Conservation (phyloP, 2,888 invertebrate genomes). For the Bellardia pandia region DNA sequence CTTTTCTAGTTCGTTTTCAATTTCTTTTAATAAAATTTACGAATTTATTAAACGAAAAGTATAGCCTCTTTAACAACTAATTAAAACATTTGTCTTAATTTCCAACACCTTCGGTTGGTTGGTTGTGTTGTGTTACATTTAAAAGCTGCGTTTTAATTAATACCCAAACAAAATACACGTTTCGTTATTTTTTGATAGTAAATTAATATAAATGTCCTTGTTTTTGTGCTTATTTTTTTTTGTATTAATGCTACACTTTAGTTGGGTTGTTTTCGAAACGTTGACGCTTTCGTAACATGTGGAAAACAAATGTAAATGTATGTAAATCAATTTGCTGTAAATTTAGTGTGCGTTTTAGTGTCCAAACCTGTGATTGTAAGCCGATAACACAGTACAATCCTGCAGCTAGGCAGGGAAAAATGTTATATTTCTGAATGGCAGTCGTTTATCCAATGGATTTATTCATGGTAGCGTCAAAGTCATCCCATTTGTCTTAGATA, state of each 20-base stretch:
- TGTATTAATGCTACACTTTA: conserved; percentile 1
- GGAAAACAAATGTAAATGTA: too few species aligned
- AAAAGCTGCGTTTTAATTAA: conserved; percentile 80
- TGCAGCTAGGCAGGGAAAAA: too few species aligned
- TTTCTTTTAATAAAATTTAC: conserved; percentile 46
- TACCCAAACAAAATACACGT: conserved; percentile 78
- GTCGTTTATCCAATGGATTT: too few species aligned
- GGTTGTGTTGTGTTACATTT: conserved; percentile 11
- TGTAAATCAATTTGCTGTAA: too few species aligned
- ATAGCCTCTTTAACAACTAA: conserved; percentile 76
- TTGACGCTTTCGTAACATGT: conserved; percentile 18
- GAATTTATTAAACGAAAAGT: conserved; percentile 31
- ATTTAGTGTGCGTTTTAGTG: too few species aligned
- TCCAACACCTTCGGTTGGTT: conserved; percentile 78
- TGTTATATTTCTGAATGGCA: too few species aligned
- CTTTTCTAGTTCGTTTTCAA: conserved; percentile 10
- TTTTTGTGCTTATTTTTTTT: not conserved
- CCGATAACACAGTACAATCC: too few species aligned
- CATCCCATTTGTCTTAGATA: too few species aligned
- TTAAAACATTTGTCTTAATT: conserved; percentile 84
- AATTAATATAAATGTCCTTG: conserved; percentile 81
- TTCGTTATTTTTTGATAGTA: conserved; percentile 74
- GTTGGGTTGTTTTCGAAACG: not conserved
- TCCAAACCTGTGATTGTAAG: too few species aligned
- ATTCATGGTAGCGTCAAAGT: too few species aligned